Conservation (phyloP, 2,113 vertebrate genomes). For the Taurulus bubalis region DNA sequence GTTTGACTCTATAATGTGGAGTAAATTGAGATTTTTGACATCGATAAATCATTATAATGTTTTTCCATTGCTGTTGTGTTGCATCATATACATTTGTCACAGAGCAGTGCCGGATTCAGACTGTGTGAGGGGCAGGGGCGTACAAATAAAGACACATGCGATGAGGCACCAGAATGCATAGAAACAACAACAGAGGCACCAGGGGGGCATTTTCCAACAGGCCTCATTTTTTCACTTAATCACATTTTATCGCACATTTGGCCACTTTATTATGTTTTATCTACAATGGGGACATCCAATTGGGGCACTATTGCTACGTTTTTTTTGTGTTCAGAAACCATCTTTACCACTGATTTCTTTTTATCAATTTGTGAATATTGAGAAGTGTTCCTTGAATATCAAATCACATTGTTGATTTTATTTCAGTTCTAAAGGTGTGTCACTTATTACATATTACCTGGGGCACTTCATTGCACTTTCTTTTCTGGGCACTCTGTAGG, state of each 20-base stretch:
- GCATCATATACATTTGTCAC: background rate
- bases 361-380: background rate
- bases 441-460: background rate
- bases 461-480: background rate
- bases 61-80: background rate
- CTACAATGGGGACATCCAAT: background rate
- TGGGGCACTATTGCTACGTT: background rate
- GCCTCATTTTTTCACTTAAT: background rate
- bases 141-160: background rate
- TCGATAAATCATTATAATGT: background rate
- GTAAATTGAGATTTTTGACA: background rate
- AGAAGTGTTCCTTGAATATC: background rate
- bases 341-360: background rate
- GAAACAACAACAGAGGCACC: background rate
- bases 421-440: background rate
- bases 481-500: too few species aligned
- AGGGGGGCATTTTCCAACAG: background rate
- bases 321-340: background rate
- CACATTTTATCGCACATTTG: background rate
- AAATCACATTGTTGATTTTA: background rate
- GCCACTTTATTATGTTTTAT: background rate
- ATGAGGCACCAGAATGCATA: background rate
- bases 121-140: background rate
- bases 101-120: background rate
- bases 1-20: background rate